Evolutionary conservation across 2,113 vertebrate genomes (phyloP).

Genomic region (Corynorhinus townsendii): DNA sequence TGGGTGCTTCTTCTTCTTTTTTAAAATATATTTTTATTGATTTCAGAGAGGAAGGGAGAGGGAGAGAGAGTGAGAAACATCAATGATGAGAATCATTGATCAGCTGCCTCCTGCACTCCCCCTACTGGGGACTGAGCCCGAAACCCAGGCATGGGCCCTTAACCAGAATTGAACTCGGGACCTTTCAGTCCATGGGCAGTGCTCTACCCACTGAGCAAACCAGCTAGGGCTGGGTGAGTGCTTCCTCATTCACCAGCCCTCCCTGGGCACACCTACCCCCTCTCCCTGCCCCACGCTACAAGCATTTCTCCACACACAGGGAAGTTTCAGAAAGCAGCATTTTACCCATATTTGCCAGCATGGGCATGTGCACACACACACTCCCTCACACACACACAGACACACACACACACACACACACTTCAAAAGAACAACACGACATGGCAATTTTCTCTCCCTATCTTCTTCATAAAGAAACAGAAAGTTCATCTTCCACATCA

Average conservation of each 20-base stretch:
- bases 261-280: not conserved
- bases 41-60: no score
- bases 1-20: no score
- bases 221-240: no score
- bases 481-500: not conserved
- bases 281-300: not conserved
- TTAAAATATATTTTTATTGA: no score
- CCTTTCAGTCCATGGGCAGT: no score
- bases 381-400: not conserved
- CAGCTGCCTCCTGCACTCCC: no score
- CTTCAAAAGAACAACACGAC: not conserved
- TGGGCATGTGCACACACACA: fast-evolving
- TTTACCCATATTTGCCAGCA: not conserved
- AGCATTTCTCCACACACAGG: not conserved
- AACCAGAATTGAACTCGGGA: no score
- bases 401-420: not conserved
- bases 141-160: no score
- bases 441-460: slow-evolving; percentile 1
- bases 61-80: no score
- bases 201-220: no score
- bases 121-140: no score
- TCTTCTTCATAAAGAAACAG: slow-evolving; percentile 24
- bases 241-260: not conserved
- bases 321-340: not conserved
- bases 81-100: no score